Evolutionary conservation across 2,113 vertebrate species (phyloP).

Genomic region (Trinectes maculatus): DNA sequence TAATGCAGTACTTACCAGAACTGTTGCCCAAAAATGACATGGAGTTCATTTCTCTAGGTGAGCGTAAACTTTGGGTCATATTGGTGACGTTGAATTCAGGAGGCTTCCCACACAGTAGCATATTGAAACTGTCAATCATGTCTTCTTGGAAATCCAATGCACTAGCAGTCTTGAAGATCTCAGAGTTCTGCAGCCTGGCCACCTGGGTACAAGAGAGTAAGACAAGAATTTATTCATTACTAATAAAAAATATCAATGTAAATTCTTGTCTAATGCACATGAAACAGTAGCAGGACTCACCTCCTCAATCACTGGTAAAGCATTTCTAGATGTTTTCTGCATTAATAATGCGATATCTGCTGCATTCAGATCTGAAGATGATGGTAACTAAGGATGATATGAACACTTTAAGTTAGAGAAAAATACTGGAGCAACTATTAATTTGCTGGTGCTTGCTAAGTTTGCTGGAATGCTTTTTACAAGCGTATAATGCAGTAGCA

Average conservation of each 20-base stretch:
- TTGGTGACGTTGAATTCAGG: conserved; percentile 55
- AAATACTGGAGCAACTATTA: too few relatives aligned
- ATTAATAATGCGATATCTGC: conserved; percentile 28
- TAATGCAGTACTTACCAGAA: conserved; percentile 70
- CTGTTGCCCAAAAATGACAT: conserved; percentile 35
- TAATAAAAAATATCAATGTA: neutral
- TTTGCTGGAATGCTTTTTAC: too few relatives aligned
- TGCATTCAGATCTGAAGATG: conserved; percentile 22
- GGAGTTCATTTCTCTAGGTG: conserved; percentile 12
- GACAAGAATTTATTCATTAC: neutral
- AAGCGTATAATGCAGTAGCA: too few relatives aligned
- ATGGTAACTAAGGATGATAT: conserved; percentile 43
- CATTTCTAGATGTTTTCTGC: conserved; percentile 37
- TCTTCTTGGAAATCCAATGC: conserved; percentile 68
- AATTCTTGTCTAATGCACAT: neutral
- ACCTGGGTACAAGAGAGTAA: conserved; percentile 43
- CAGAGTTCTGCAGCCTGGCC: conserved; percentile 54
- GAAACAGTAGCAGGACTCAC: conserved; percentile 49
- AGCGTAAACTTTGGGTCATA: conserved; percentile 10
- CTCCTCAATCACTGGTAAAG: conserved; percentile 61
- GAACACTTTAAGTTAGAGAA: neutral
- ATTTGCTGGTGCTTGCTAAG: too few relatives aligned
- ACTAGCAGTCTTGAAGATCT: conserved; percentile 34
- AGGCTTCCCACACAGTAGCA: conserved; percentile 68
- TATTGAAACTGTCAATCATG: conserved; percentile 67